Percentiles rank a stretch among this genome's conserved stretches.
Conservation (phyloP, 2,888 invertebrate genomes). For the Conomelus anceps region DNA sequence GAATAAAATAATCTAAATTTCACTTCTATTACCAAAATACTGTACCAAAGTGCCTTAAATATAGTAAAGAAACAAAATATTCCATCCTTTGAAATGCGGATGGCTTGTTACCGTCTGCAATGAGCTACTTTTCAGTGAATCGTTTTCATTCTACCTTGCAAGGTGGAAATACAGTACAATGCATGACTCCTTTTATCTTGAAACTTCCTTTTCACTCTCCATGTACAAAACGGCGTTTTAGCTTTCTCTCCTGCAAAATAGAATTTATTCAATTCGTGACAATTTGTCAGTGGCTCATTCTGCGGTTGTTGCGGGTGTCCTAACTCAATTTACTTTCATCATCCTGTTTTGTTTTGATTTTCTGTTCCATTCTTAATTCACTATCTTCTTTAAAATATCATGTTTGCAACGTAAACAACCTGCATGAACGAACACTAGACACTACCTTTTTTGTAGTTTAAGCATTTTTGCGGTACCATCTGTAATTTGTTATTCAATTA, state of each 20-base stretch:
- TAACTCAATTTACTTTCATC: not conserved
- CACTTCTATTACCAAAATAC: too few species aligned
- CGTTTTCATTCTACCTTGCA: not conserved
- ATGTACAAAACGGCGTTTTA: not conserved
- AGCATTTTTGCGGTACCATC: not conserved
- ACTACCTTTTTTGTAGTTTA: not conserved
- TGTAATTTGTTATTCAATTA: not conserved
- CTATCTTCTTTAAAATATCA: not conserved
- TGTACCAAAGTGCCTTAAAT: too few species aligned
- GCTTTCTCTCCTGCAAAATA: not conserved
- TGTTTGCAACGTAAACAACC: not conserved
- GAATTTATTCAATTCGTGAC: not conserved
- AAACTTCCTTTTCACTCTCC: not conserved
- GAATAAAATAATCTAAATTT: too few species aligned
- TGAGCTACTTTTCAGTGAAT: not conserved
- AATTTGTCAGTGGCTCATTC: not conserved
- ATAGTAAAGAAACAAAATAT: too few species aligned
- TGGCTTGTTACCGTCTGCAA: not conserved
- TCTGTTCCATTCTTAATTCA: not conserved
- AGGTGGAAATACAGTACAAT: not conserved
- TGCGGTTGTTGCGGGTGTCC: not conserved
- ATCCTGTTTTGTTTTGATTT: not conserved
- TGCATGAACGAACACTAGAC: not conserved
- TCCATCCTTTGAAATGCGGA: not conserved
- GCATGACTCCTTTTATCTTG: not conserved